A percentile compares a stretch with the other conserved stretches of the same genome.
phyloP scores from a whole-genome alignment of 1,140 invertebrate genomes.

The Drosophila nigrodunni region DNA sequence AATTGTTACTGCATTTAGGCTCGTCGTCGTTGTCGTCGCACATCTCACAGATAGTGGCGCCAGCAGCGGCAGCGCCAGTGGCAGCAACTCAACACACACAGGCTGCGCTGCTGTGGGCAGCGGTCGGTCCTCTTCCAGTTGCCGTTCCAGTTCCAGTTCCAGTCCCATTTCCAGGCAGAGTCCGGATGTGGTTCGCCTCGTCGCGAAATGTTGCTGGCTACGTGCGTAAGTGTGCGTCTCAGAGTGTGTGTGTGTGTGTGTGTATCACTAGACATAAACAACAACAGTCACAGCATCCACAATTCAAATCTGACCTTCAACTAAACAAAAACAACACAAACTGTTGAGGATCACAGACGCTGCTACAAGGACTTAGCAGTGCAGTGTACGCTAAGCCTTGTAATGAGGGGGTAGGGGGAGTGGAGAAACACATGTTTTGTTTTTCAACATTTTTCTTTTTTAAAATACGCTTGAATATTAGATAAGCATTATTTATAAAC shows the following conservation, averaged over 20 bases:
- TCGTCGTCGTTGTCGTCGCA: constrained; percentile 29
- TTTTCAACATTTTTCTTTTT: too few relatives aligned
- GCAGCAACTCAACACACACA: constrained; percentile 14
- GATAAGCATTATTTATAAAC: too few relatives aligned
- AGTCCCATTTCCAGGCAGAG: constrained; percentile 18
- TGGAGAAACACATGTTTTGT: too few relatives aligned
- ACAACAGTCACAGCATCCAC: constrained; percentile 15
- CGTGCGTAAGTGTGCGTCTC: neutral
- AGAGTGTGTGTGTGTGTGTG: constrained; percentile 1
- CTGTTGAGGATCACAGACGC: neutral
- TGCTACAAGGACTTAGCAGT: constrained; percentile 20
- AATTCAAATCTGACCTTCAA: constrained; percentile 33
- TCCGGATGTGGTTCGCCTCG: constrained; percentile 53
- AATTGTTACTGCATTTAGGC: constrained; percentile 78
- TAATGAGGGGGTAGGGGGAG: too few relatives aligned
- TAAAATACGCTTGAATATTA: too few relatives aligned
- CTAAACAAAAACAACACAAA: neutral
- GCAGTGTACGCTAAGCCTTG: neutral
- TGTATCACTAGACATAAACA: constrained; percentile 7
- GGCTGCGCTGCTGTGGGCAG: constrained; percentile 40
- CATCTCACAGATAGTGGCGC: constrained; percentile 50
- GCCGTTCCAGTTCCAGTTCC: constrained; percentile 15
- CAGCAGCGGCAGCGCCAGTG: constrained; percentile 33
- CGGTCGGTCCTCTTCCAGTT: constrained; percentile 41
- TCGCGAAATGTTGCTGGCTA: constrained; percentile 17